phyloP scores from a whole-genome alignment of 2,113 vertebrate genomes.

The Machaerirhynchus nigripectus region DNA sequence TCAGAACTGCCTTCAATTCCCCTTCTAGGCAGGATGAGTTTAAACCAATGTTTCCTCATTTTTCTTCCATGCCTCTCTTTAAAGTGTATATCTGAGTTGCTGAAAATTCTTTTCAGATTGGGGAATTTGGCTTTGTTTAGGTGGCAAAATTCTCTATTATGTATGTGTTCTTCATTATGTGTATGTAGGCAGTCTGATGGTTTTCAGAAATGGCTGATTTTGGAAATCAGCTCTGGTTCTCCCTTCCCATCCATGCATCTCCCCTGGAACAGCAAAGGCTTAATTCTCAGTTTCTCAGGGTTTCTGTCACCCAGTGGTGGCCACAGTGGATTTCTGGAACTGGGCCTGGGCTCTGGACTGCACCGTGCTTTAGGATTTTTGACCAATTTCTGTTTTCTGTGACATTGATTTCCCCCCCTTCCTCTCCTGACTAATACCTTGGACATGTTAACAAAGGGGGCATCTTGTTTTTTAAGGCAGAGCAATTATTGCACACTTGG shows the following conservation, averaged over 20 bases:
- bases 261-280: background rate
- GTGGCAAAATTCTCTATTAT: background rate
- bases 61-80: background rate
- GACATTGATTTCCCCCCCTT: background rate
- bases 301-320: background rate
- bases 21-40: background rate
- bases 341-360: background rate
- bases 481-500: background rate
- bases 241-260: background rate
- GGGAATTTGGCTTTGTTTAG: background rate
- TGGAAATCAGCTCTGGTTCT: background rate
- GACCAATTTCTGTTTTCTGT: background rate
- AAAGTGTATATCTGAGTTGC: background rate
- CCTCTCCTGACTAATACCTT: background rate
- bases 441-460: background rate
- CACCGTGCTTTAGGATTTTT: background rate
- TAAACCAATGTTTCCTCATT: background rate
- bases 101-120: background rate
- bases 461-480: background rate
- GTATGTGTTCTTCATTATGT: background rate
- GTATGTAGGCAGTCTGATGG: background rate
- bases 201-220: background rate
- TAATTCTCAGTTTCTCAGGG: background rate
- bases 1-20: background rate
- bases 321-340: background rate